Base-by-base conservation (phyloP, 2,888 invertebrate species). In the Drosophila acutilabella region DNA sequence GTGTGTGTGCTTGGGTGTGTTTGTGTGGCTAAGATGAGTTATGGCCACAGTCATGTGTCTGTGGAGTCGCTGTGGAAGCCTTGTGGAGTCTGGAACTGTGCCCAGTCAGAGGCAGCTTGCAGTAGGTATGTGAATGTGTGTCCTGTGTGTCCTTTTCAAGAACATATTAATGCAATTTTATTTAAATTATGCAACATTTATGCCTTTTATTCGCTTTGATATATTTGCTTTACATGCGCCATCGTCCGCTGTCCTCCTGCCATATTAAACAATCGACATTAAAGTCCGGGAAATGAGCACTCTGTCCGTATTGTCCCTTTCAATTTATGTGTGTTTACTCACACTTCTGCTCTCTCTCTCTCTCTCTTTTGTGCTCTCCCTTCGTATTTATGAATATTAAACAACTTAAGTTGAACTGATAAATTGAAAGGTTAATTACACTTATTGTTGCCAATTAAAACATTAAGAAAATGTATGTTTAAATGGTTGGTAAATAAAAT, bases 81-180 rank as follows among this genome's bases (percentile, higher is more conserved):
- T 52, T 40, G 78, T 47, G 50, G 56, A 54, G 48, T 64, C 67
- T 81, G 76, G 68, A 75, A 66, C 52, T 47, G 74, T 81, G 81
- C 69, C 81, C 74, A 74, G 81, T 8, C 53, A 26, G 11, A 56
- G 69, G 58, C 64, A 75, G 73, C 67, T 77, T 67, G 84, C 72
- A 70, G 47, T 62, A 64, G 69, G 5, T 53, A 23, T 41, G 13
- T 56, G 14, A 44, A 13, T 54, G 40, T 57, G 40, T 59, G 54
- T 66, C 33, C 36, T 45, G 18, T 48, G 40, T 13, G 59, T 64
- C 72, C 62, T 57, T 70, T 78, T 64, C 53, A 65, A 70, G 76
- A 78, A 81, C 80, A 77, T 78, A 84, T 84, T 84, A 87, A 84
- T 84, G 84, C 82, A 87, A 87, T 84, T 84, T 87, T 81, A 84